These are phyloP conservation scores for Melanerpes aurifrons DNA, from an alignment of 2,113 vertebrate genomes.

Conservation along the genomic window DNA sequence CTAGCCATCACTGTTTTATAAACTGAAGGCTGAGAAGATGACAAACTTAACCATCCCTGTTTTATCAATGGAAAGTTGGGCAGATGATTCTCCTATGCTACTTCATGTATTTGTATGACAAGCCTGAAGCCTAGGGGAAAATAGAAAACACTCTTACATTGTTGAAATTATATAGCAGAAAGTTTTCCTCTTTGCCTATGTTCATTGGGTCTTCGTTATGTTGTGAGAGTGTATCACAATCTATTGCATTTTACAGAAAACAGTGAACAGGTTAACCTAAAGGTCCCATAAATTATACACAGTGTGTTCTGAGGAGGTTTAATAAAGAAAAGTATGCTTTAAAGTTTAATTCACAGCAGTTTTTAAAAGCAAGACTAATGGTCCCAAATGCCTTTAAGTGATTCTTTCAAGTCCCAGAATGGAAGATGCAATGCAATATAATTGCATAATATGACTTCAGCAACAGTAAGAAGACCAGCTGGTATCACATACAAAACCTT, in stretches of 20 bases:
- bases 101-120: fast-evolving
- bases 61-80: neutral
- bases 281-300: neutral
- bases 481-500: neutral
- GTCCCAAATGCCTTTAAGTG: neutral
- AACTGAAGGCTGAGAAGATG: neutral
- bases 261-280: neutral
- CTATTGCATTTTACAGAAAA: neutral
- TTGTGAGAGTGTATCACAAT: neutral
- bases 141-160: neutral
- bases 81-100: neutral
- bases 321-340: slow-evolving; percentile 32
- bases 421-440: neutral
- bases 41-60: neutral
- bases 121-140: neutral
- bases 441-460: neutral
- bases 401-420: neutral
- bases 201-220: neutral
- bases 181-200: neutral
- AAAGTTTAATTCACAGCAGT: slow-evolving; percentile 20
- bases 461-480: neutral
- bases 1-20: neutral
- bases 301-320: neutral
- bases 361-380: neutral
- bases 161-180: neutral